Conservation (phyloP, 2,797 vertebrate species). For the Rhabdophis nuchalis region DNA sequence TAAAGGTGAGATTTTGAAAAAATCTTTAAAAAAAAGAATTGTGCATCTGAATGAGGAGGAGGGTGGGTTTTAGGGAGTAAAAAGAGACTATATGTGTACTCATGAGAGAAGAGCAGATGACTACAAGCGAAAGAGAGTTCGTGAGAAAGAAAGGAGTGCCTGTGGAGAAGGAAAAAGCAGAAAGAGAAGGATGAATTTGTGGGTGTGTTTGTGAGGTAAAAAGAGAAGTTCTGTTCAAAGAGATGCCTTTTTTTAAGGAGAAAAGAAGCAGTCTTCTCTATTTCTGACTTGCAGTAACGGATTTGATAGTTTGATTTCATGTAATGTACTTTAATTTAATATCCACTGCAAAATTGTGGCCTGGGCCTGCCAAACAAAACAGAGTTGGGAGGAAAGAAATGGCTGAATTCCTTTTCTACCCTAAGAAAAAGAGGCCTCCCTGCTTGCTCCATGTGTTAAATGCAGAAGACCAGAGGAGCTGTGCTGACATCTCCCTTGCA, state of each 20-base stretch:
- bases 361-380: too few relatives aligned
- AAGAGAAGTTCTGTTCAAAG: background rate
- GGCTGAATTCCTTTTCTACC: background rate
- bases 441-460: background rate
- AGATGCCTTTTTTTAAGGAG: background rate
- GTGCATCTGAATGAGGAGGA: background rate
- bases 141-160: background rate
- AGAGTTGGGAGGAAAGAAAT: background rate
- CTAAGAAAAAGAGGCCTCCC: background rate
- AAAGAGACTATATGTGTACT: rapidly evolving
- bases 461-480: background rate
- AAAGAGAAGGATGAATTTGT: background rate
- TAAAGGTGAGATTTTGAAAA: background rate
- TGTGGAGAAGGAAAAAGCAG: background rate
- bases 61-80: background rate
- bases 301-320: background rate
- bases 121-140: background rate
- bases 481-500: background rate
- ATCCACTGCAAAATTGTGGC: background rate
- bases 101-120: background rate
- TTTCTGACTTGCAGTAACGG: background rate
- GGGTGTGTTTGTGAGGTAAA: background rate
- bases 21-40: background rate
- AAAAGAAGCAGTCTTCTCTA: background rate
- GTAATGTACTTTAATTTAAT: background rate